phyloP scores from a whole-genome alignment of 2,888 invertebrate genomes.

The Steromphala cineraria region DNA sequence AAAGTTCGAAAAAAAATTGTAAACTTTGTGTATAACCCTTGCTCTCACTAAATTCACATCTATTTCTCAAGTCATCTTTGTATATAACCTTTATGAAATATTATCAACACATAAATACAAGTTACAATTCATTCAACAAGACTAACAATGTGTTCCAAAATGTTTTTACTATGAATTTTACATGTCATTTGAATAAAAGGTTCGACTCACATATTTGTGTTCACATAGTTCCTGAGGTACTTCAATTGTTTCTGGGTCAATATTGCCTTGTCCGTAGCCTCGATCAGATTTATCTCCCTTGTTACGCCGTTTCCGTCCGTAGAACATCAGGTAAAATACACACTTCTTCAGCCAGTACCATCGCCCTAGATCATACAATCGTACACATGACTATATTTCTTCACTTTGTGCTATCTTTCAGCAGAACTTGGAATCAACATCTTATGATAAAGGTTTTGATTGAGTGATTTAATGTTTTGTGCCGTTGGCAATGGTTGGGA shows the following conservation, averaged over 20 bases:
- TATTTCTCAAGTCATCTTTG: too few species aligned
- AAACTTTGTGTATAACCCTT: too few species aligned
- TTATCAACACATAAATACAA: too few species aligned
- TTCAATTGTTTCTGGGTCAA: slow-evolving; percentile 46
- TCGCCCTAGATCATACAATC: slow-evolving; percentile 42
- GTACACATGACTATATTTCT: not conserved
- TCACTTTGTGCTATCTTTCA: not conserved
- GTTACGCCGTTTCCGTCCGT: slow-evolving; percentile 39
- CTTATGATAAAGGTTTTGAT: not conserved
- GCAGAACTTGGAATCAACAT: not conserved
- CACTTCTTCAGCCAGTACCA: slow-evolving; percentile 59
- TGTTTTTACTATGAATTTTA: not conserved
- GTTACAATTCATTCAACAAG: too few species aligned
- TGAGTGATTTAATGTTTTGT: not conserved
- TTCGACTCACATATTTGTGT: slow-evolving; percentile 47
- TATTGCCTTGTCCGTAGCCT: slow-evolving; percentile 51
- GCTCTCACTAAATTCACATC: too few species aligned
- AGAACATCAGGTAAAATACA: slow-evolving; percentile 48
- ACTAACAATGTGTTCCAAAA: too few species aligned
- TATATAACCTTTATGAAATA: too few species aligned
- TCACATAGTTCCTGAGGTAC: slow-evolving; percentile 42
- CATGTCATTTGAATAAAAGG: not conserved
- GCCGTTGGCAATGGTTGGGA: too few species aligned
- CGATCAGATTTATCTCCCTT: slow-evolving; percentile 23
- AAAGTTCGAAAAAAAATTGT: too few species aligned